Percentiles rank a stretch among this genome's conserved stretches.
Evolutionary conservation across 2,113 vertebrate species (phyloP).

Genomic region (Galbula dea): DNA sequence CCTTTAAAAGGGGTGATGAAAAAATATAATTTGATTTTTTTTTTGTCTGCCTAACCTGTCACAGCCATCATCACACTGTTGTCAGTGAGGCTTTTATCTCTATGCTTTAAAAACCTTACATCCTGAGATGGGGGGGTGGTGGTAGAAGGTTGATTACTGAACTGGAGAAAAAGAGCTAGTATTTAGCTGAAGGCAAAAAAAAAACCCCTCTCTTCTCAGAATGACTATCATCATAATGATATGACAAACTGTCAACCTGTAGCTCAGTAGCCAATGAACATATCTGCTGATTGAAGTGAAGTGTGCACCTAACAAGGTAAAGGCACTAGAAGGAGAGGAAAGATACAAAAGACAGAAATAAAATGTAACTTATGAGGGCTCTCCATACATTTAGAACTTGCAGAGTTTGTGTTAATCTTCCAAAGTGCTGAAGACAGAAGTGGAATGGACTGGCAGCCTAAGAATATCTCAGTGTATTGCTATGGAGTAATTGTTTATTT

Average conservation of each 20-base stretch:
- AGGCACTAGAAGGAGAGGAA: background rate
- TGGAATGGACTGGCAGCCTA: background rate
- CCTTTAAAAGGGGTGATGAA: background rate
- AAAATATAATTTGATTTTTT: background rate
- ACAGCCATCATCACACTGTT: background rate
- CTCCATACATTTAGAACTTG: background rate
- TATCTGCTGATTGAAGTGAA: background rate
- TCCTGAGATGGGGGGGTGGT: background rate
- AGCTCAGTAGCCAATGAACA: constrained; percentile 1
- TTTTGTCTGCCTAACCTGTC: constrained; percentile 12
- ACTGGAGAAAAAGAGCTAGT: background rate
- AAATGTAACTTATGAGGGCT: background rate
- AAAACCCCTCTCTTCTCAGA: background rate
- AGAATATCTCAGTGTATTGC: background rate
- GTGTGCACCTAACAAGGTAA: background rate
- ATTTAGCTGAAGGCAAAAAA: constrained; percentile 56
- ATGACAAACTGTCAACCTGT: constrained; percentile 52
- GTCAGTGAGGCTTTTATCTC: constrained; percentile 36
- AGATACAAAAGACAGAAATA: background rate
- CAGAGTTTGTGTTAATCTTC: background rate
- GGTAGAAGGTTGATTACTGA: background rate
- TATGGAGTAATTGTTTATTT: background rate
- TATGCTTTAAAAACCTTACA: constrained; percentile 16
- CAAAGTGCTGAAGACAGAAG: background rate
- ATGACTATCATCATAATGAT: constrained; percentile 38